Percentiles rank a stretch among this genome's conserved stretches.
Conservation (phyloP, 1,140 invertebrate species). For the Lutraria rhynchaena region DNA sequence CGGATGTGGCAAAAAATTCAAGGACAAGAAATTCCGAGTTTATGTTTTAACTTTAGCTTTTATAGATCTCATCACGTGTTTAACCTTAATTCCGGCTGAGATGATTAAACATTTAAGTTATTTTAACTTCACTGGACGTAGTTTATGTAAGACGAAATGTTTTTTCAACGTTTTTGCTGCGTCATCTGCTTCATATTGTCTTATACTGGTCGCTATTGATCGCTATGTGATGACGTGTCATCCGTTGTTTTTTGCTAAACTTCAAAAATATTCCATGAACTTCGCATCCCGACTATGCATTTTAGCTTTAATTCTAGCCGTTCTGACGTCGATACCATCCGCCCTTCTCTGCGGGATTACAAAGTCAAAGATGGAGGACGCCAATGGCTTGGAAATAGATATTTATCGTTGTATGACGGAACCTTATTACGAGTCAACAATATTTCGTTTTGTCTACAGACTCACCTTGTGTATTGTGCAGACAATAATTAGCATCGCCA, state of each 20-base stretch:
- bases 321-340: constrained; percentile 32
- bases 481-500: constrained; percentile 3
- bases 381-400: not conserved
- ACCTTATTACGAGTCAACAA: not conserved
- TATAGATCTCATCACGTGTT: constrained; percentile 43
- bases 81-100: constrained; percentile 49
- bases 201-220: constrained; percentile 24
- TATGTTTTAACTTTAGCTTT: constrained; percentile 37
- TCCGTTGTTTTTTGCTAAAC: constrained; percentile 10
- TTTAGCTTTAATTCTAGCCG: constrained; percentile 15
- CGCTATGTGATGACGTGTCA: constrained; percentile 37
- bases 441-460: constrained; percentile 22
- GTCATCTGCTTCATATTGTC: constrained; percentile 34
- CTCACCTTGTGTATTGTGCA: constrained; percentile 11
- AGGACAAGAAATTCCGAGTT: constrained; percentile 42
- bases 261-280: constrained; percentile 2
- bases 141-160: constrained; percentile 47
- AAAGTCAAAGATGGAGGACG: not conserved
- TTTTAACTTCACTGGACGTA: constrained; percentile 33
- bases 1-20: constrained; percentile 24
- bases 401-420: constrained; percentile 33
- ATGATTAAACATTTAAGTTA: constrained; percentile 35
- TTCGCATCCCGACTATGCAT: constrained; percentile 36
- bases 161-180: constrained; percentile 55
- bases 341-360: constrained; percentile 34